These are phyloP conservation scores for Cygnus buccinator DNA, from an alignment of 2,113 vertebrate species.

Conservation along the genomic window DNA sequence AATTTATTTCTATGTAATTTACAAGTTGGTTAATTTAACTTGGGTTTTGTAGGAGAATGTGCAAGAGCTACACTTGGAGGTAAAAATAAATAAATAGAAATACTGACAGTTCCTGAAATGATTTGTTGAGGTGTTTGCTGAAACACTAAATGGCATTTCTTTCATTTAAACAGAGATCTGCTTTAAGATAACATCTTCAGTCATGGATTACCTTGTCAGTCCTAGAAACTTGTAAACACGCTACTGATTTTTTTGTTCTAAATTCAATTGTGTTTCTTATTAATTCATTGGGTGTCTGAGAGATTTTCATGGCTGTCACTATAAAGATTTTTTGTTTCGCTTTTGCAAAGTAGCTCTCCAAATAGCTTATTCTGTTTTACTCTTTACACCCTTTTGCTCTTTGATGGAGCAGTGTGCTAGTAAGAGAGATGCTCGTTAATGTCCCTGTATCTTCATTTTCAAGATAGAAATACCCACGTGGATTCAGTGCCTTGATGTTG, in stretches of 20 bases:
- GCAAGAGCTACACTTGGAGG: not conserved
- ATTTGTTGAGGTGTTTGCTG: not conserved
- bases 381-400: not conserved
- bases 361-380: not conserved
- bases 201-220: not conserved
- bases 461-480: not conserved
- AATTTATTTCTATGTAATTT: not conserved
- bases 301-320: not conserved
- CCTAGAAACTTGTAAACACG: not conserved
- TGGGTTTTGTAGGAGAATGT: not conserved
- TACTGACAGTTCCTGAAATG: not conserved
- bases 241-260: not conserved
- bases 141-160: not conserved
- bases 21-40: not conserved
- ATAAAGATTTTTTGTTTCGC: not conserved
- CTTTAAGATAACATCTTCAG: not conserved
- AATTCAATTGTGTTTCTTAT: not conserved
- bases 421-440: not conserved
- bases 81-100: not conserved
- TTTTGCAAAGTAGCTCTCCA: not conserved
- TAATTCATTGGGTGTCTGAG: not conserved
- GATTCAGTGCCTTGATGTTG: not conserved
- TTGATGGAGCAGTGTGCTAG: not conserved
- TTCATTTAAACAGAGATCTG: not conserved
- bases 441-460: not conserved